A percentile compares a stretch with the other conserved stretches of the same genome.
phyloP scores from a whole-genome alignment of 1,140 invertebrate genomes.

The Halictus rubicundus region DNA sequence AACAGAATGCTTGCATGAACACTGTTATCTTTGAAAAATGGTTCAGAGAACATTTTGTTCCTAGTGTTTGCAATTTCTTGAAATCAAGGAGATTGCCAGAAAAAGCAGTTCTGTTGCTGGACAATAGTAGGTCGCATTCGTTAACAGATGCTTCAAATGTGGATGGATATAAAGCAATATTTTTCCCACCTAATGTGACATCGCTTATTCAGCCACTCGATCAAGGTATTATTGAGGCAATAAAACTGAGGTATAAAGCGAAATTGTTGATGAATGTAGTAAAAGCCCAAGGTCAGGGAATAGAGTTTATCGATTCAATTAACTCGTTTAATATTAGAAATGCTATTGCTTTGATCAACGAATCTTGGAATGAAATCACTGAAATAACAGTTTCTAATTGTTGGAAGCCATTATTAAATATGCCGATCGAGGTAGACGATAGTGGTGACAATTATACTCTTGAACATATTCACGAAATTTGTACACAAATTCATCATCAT shows the following conservation, averaged over 20 bases:
- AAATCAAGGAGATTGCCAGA: background rate
- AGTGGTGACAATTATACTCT: too few relatives aligned
- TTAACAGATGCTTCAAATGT: background rate
- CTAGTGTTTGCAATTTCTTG: background rate
- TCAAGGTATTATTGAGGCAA: background rate
- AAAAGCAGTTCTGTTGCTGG: background rate
- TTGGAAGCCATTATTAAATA: too few relatives aligned
- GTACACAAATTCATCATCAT: too few relatives aligned
- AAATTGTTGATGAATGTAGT: background rate
- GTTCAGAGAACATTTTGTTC: background rate
- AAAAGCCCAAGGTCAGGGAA: background rate
- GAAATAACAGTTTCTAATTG: too few relatives aligned
- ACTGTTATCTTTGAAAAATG: background rate
- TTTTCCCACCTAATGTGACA: background rate
- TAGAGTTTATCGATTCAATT: background rate
- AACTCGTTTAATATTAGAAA: background rate
- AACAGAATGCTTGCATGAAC: background rate
- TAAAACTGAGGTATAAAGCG: background rate
- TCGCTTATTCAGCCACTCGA: background rate
- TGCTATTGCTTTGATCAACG: too few relatives aligned
- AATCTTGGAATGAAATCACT: too few relatives aligned
- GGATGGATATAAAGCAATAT: background rate
- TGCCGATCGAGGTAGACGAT: too few relatives aligned
- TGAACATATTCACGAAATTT: too few relatives aligned
- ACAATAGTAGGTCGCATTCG: background rate